phyloP scores from a whole-genome alignment of 2,888 invertebrate species.

The Chrysolina oricalcia region DNA sequence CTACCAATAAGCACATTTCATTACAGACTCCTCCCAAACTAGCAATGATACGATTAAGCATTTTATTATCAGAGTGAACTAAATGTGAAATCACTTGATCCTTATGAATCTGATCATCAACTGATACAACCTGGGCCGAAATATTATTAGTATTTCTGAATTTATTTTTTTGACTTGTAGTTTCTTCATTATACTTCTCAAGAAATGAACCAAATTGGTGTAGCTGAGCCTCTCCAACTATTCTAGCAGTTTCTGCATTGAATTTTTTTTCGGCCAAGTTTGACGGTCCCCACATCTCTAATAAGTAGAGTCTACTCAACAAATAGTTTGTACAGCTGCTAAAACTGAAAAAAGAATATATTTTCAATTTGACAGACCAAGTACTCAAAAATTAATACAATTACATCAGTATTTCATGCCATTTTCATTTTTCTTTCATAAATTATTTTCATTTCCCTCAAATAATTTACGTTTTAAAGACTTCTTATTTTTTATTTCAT shows the following conservation, averaged over 20 bases:
- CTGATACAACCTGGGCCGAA: slow-evolving; percentile 54
- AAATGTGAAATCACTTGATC: slow-evolving; percentile 79
- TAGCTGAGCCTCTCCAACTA: slow-evolving; percentile 74
- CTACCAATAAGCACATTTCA: slow-evolving; percentile 81
- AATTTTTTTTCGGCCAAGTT: slow-evolving; percentile 67
- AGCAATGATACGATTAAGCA: slow-evolving; percentile 85
- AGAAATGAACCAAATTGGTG: slow-evolving; percentile 74
- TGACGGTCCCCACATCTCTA: slow-evolving; percentile 66
- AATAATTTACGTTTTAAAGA: no score
- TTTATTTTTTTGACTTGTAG: slow-evolving; percentile 65
- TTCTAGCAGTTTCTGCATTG: slow-evolving; percentile 70
- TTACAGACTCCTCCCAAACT: slow-evolving; percentile 86
- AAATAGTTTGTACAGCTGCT: background rate
- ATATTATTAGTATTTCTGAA: slow-evolving; percentile 61
- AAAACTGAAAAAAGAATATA: background rate
- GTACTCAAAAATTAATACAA: background rate
- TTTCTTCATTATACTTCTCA: slow-evolving; percentile 69
- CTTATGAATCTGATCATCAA: slow-evolving; percentile 71
- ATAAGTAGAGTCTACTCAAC: background rate
- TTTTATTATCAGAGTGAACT: slow-evolving; percentile 87
- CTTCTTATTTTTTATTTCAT: no score
- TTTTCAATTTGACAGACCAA: background rate
- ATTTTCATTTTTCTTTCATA: no score
- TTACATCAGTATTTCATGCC: background rate
- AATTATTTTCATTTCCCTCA: no score